Evolutionary conservation across 2,113 vertebrate genomes (phyloP).

Genomic region (Semnopithecus entellus): DNA sequence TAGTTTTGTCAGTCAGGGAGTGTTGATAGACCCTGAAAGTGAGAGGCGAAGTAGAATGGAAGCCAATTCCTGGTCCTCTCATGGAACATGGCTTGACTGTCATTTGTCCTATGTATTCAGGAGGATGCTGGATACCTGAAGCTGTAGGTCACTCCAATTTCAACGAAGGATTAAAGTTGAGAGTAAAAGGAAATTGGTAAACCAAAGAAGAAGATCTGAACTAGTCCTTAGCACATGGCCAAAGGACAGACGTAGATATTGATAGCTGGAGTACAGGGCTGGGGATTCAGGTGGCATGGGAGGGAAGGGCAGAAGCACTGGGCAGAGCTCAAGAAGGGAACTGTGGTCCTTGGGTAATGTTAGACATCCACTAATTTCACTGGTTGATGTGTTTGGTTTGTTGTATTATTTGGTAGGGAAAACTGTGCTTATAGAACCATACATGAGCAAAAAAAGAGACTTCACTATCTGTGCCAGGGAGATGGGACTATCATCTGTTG

Average conservation of each 20-base stretch:
- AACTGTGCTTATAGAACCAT: background rate
- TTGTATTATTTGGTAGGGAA: background rate
- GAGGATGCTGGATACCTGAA: background rate
- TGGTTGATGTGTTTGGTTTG: background rate
- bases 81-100: background rate
- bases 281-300: background rate
- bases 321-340: background rate
- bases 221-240: background rate
- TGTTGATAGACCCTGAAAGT: background rate
- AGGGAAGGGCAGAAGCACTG: background rate
- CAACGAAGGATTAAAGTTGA: background rate
- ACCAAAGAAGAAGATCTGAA: background rate
- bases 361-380: background rate
- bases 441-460: background rate
- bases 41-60: background rate
- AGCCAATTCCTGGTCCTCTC: background rate
- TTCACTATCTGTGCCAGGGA: background rate
- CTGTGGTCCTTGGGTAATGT: background rate
- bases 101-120: background rate
- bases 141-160: background rate
- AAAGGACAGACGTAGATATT: background rate
- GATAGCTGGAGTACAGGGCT: background rate
- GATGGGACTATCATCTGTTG: background rate
- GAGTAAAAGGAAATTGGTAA: background rate
- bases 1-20: background rate